Evolutionary conservation across 2,113 vertebrate genomes (phyloP).

Genomic region (Onychostoma macrolepis): DNA sequence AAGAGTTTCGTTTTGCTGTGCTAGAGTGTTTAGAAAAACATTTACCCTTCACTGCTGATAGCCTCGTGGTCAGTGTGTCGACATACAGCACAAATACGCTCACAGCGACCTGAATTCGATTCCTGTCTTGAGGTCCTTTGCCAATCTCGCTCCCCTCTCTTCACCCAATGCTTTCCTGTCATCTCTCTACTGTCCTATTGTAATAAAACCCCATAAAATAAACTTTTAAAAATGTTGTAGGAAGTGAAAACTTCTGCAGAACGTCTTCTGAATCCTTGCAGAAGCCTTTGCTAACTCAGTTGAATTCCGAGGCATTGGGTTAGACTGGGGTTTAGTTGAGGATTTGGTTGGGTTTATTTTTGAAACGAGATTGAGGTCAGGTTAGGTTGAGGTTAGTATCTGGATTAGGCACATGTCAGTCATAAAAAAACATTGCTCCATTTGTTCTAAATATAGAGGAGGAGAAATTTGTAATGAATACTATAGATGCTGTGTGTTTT

Average conservation of each 20-base stretch:
- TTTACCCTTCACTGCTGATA: too few relatives aligned
- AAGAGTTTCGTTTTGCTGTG: background rate
- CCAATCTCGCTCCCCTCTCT: too few relatives aligned
- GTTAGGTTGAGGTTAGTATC: slow-evolving; percentile 2
- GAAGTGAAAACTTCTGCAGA: background rate
- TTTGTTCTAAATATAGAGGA: slow-evolving; percentile 15
- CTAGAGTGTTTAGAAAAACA: too few relatives aligned
- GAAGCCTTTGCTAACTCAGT: background rate
- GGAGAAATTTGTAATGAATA: background rate
- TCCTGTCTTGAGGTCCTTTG: too few relatives aligned
- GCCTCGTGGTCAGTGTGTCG: too few relatives aligned
- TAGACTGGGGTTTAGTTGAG: background rate
- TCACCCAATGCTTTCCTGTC: too few relatives aligned
- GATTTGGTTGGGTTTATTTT: background rate
- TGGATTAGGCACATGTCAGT: background rate
- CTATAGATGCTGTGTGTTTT: background rate
- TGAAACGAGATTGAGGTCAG: slow-evolving; percentile 11
- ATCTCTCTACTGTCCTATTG: too few relatives aligned
- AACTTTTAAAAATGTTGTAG: background rate
- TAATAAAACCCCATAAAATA: too few relatives aligned
- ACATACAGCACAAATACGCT: too few relatives aligned
- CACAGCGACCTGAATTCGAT: too few relatives aligned
- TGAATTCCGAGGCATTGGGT: background rate
- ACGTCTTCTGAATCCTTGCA: too few relatives aligned
- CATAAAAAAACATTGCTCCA: background rate